Conservation (phyloP, 2,113 vertebrate genomes). For the Coptodon rendalli region DNA sequence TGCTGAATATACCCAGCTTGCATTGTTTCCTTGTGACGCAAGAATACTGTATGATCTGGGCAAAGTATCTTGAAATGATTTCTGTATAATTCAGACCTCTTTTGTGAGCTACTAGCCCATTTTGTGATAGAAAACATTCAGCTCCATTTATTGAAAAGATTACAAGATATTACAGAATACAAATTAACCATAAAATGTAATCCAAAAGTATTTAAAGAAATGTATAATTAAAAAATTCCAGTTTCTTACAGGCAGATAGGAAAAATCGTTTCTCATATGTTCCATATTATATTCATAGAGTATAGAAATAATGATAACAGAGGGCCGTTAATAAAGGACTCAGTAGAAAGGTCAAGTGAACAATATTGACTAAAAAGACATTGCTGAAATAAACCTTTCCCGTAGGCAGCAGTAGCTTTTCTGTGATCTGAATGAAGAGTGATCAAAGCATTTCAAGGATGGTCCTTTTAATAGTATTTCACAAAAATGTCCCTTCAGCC, state of each 20-base stretch:
- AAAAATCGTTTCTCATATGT: background rate
- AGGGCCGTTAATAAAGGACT: background rate
- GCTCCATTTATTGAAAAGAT: background rate
- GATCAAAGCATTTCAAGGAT: background rate
- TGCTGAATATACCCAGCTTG: background rate
- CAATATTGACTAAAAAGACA: background rate
- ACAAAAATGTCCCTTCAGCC: background rate
- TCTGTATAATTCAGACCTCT: background rate
- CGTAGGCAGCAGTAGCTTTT: background rate
- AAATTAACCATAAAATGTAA: background rate
- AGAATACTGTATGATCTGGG: background rate
- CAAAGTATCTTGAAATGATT: background rate
- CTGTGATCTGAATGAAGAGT: background rate
- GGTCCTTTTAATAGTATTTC: background rate
- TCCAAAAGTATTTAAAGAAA: background rate
- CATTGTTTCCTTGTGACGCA: background rate
- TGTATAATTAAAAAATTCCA: background rate
- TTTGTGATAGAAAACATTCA: background rate
- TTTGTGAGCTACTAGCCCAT: background rate
- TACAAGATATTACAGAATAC: background rate
- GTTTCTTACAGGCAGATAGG: background rate
- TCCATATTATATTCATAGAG: background rate
- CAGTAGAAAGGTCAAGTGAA: background rate
- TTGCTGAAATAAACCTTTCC: background rate
- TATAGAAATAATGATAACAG: background rate